Base-by-base conservation (phyloP, 2,113 vertebrate genomes). In the Gnathonemus echidnorhynchus region DNA sequence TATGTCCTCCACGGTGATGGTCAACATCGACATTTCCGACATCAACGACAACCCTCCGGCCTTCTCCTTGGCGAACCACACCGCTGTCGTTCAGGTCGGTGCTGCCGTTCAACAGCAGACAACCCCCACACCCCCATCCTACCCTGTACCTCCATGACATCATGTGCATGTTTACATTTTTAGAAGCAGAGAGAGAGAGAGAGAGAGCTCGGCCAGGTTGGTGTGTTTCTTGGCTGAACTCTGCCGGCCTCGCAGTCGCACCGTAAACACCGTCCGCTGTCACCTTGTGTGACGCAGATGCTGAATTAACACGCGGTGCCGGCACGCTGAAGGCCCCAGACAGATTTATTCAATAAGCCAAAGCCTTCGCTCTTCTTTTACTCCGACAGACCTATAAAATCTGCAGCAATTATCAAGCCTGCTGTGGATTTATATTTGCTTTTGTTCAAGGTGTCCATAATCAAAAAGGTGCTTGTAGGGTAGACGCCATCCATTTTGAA, bases 11-110 rank as follows among this genome's bases (percentile, higher is more conserved):
- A 98, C 97, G 0, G 96, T 97, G 53, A 97, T 95, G 0, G 96
- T 99, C 94, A 99, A 97, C 85, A 96, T 99, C 39, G 98, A 98
- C 90, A 96, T 99, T 93, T 98, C 98, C 0, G 98, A 99, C 90
- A 96, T 99, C 92, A 99, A 99, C 0, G 98, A 99, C 94, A 99
- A 99, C 92, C 95, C 97, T 0, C 98, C 98, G 2, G 93, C 95
- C 74, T 99, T 99, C 93, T 97, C 95, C 83, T 97, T 97, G 0
- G 96, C 97, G 91, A 99, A 99, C 93, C 97, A 98, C 83, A 97
- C 97, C 0, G 96, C 97, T 48, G 98, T 99, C 90, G 98, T 98
- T 93, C 98, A 99, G 96, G 98, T 99, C 94, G 93, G 93, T 74
- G 5, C 15, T 17, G 31, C 31, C n/a, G 13, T 6, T 77, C 70